These are phyloP conservation scores for Babyrousa celebensis DNA, from an alignment of 2,797 vertebrate genomes.

Conservation along the genomic window DNA sequence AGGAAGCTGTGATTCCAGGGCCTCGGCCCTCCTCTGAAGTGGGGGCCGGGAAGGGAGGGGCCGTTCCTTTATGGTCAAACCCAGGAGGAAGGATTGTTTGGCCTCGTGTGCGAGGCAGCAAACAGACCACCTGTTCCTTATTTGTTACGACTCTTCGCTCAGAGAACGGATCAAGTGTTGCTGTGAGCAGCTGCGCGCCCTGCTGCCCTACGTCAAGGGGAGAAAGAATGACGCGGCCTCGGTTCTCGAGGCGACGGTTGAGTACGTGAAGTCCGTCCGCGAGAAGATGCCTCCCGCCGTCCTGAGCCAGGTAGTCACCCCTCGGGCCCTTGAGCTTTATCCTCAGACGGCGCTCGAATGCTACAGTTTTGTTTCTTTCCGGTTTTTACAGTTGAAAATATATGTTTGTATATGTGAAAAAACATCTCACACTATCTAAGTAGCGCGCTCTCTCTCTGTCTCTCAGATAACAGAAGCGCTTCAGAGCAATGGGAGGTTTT, in stretches of 20 bases:
- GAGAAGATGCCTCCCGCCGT: conserved; percentile 72
- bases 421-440: neutral
- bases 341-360: neutral
- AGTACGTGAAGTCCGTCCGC: conserved; percentile 78
- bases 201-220: conserved; percentile 80
- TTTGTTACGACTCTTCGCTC: conserved; percentile 48
- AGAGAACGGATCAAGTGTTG: conserved; percentile 86
- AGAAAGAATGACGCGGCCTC: conserved; percentile 76
- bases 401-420: neutral
- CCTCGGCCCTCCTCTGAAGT: neutral
- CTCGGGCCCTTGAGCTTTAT: neutral
- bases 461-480: conserved; percentile 79
- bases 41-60: neutral
- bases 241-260: conserved; percentile 84
- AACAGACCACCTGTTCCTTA: conserved; percentile 15
- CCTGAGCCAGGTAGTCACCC: conserved; percentile 80
- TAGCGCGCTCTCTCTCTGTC: neutral
- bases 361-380: neutral
- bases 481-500: conserved; percentile 79
- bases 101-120: neutral
- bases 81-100: neutral
- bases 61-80: neutral
- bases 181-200: conserved; percentile 82
- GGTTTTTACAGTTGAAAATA: neutral
- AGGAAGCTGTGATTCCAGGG: neutral